Conservation (phyloP, 2,113 vertebrate genomes). For the Cottus gobio region DNA sequence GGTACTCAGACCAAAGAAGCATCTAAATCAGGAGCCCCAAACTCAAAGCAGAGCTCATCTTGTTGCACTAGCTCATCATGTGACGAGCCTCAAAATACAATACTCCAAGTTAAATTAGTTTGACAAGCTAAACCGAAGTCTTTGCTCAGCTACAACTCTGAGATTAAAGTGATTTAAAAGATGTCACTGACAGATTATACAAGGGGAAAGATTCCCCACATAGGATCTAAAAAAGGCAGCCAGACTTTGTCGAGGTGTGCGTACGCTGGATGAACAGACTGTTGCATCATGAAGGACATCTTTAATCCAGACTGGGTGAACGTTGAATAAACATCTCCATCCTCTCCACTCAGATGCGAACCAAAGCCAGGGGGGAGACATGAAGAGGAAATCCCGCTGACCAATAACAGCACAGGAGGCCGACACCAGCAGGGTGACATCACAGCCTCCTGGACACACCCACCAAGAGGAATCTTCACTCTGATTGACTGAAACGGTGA, state of each 20-base stretch:
- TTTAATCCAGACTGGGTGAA: neutral
- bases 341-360: slow-evolving; percentile 88
- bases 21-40: neutral
- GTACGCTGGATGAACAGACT: neutral
- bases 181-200: neutral
- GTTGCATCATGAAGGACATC: neutral
- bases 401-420: slow-evolving; percentile 71
- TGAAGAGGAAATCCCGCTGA: slow-evolving; percentile 97
- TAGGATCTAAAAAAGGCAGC: neutral
- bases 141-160: no score
- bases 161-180: neutral
- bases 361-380: slow-evolving; percentile 97
- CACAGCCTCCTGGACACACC: slow-evolving; percentile 41
- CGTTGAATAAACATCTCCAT: neutral
- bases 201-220: neutral
- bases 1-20: neutral
- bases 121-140: neutral
- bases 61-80: neutral
- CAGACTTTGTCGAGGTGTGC: neutral
- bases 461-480: slow-evolving; percentile 47
- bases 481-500: slow-evolving; percentile 29
- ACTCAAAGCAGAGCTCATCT: neutral
- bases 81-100: neutral
- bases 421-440: slow-evolving; percentile 1
- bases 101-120: neutral